Conservation (phyloP, 2,888 invertebrate genomes). For the Mesopsocus fuscifrons region DNA sequence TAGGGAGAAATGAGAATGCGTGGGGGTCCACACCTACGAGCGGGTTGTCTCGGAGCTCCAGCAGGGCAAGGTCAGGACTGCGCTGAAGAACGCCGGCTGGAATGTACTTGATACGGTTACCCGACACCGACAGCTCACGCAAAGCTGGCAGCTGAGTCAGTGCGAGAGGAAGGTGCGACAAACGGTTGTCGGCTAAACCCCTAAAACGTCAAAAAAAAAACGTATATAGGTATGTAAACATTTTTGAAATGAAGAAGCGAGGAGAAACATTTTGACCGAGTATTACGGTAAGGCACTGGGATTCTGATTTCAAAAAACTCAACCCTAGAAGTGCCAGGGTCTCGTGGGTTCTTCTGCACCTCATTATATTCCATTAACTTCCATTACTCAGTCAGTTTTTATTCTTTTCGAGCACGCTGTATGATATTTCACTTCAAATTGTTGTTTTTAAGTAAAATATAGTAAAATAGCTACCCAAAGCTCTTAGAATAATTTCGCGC, state of each 20-base stretch:
- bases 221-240: too few species aligned
- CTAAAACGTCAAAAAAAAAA: slow-evolving; percentile 33
- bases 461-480: too few species aligned
- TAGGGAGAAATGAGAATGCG: slow-evolving; percentile 57
- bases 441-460: too few species aligned
- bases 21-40: slow-evolving; percentile 44
- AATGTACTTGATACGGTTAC: slow-evolving; percentile 62
- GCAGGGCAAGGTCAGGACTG: slow-evolving; percentile 44
- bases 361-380: too few species aligned
- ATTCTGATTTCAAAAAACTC: slow-evolving; percentile 7
- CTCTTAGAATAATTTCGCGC: too few species aligned
- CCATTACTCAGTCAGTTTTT: too few species aligned
- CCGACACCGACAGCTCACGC: slow-evolving; percentile 69
- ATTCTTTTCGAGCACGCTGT: too few species aligned
- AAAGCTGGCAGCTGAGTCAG: slow-evolving; percentile 52
- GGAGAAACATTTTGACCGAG: slow-evolving; percentile 3
- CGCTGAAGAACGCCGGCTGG: slow-evolving; percentile 48
- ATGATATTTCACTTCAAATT: too few species aligned
- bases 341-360: too few species aligned
- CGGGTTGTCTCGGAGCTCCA: slow-evolving; percentile 74
- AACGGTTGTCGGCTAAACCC: slow-evolving; percentile 54
- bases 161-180: slow-evolving; percentile 56
- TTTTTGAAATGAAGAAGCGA: slow-evolving; percentile 4
- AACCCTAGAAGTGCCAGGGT: too few species aligned
- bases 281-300: too few species aligned